Percentiles rank a stretch among this genome's conserved stretches.
phyloP scores from a whole-genome alignment of 2,113 vertebrate species.

The Pithys albifrons region DNA sequence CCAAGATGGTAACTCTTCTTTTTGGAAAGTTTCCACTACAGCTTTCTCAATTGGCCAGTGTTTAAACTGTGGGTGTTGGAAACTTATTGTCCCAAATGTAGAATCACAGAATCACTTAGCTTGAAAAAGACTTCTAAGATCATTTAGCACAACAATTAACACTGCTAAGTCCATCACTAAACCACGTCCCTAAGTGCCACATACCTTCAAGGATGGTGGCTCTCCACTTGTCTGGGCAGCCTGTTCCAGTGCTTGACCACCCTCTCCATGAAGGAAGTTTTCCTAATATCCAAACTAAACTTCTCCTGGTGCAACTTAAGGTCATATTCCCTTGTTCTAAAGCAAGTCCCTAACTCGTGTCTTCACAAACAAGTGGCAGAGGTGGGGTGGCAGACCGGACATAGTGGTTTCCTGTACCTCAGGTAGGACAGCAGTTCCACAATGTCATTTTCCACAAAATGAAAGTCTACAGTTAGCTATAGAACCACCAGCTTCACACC shows the following conservation, averaged over 20 bases:
- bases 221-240: background rate
- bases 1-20: background rate
- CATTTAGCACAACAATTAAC: background rate
- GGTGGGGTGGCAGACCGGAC: accelerated
- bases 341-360: background rate
- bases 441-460: background rate
- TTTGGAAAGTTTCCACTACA: background rate
- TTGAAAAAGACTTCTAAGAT: background rate
- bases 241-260: background rate
- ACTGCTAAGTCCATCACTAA: background rate
- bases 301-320: background rate
- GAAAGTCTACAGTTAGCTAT: background rate
- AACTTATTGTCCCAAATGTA: background rate
- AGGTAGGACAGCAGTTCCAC: background rate
- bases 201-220: background rate
- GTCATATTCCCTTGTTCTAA: background rate
- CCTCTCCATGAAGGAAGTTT: background rate
- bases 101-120: background rate
- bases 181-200: background rate
- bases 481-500: background rate
- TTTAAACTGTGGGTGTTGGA: background rate
- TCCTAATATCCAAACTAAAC: background rate
- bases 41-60: background rate
- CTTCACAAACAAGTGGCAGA: background rate
- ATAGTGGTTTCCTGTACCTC: accelerated